Percentiles rank a stretch among this genome's conserved stretches.
Conservation (phyloP, 2,797 vertebrate species). For the Clamator glandarius region DNA sequence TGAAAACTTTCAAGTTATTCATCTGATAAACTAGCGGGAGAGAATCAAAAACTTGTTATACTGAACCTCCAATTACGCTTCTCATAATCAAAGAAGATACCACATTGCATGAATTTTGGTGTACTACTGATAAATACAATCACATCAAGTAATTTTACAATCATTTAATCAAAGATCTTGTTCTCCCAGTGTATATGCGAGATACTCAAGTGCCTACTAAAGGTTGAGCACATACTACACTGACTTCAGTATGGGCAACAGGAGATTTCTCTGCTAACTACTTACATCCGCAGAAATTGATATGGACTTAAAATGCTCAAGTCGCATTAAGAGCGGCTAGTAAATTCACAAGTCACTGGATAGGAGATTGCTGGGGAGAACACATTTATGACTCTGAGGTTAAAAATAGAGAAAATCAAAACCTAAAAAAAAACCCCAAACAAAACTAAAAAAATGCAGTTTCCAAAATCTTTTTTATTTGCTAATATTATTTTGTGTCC, state of each 20-base stretch:
- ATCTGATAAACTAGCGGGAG: neutral
- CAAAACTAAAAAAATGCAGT: neutral
- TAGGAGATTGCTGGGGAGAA: neutral
- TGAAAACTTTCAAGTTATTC: neutral
- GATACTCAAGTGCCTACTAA: neutral
- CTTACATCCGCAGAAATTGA: neutral
- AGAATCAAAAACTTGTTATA: neutral
- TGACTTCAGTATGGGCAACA: neutral
- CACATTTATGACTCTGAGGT: neutral
- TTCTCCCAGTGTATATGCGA: neutral
- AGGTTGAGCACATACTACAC: neutral
- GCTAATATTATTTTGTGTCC: neutral
- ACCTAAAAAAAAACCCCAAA: neutral
- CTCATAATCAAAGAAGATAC: neutral
- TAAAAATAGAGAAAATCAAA: neutral
- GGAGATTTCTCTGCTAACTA: neutral
- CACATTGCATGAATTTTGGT: neutral
- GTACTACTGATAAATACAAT: neutral
- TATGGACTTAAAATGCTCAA: neutral
- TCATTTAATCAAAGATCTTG: neutral
- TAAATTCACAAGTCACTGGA: neutral
- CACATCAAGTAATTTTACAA: neutral
- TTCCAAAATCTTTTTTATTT: neutral
- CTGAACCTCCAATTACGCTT: neutral
- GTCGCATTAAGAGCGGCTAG: neutral